These are phyloP conservation scores for Pyrgilauda ruficollis DNA, from an alignment of 2,113 vertebrate genomes.

Conservation along the genomic window DNA sequence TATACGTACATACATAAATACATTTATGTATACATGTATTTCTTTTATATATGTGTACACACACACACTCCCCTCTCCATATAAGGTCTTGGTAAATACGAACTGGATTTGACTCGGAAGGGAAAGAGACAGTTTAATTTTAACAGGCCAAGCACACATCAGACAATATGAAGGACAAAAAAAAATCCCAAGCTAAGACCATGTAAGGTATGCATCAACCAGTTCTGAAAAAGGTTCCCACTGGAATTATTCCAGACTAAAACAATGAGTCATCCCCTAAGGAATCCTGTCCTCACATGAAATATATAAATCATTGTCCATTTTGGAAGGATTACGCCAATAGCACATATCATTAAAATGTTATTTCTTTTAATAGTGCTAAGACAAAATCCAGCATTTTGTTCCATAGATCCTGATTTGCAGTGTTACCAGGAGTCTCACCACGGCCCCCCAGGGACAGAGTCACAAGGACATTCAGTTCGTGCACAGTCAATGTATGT, in stretches of 20 bases:
- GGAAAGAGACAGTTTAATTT: slow-evolving; percentile 49
- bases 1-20: not conserved
- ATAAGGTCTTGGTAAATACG: slow-evolving; percentile 65
- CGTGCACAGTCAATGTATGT: not conserved
- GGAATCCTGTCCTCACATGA: slow-evolving; percentile 76
- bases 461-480: slow-evolving; percentile 28
- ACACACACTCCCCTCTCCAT: not conserved
- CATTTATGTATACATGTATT: not conserved
- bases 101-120: slow-evolving; percentile 35
- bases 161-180: slow-evolving; percentile 44
- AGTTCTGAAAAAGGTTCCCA: slow-evolving; percentile 72
- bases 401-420: not conserved
- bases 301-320: slow-evolving; percentile 77
- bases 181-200: slow-evolving; percentile 51
- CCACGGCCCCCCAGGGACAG: not conserved
- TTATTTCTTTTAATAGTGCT: slow-evolving; percentile 70
- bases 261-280: slow-evolving; percentile 74
- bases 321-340: slow-evolving; percentile 71
- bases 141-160: slow-evolving; percentile 58
- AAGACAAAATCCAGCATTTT: slow-evolving; percentile 53
- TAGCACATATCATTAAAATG: slow-evolving; percentile 73
- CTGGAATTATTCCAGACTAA: slow-evolving; percentile 71
- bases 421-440: not conserved
- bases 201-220: slow-evolving; percentile 76
- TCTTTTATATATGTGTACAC: not conserved